phyloP scores from a whole-genome alignment of 53 echinoderm and acorn worm species.

The Holothuria leucospilota region DNA sequence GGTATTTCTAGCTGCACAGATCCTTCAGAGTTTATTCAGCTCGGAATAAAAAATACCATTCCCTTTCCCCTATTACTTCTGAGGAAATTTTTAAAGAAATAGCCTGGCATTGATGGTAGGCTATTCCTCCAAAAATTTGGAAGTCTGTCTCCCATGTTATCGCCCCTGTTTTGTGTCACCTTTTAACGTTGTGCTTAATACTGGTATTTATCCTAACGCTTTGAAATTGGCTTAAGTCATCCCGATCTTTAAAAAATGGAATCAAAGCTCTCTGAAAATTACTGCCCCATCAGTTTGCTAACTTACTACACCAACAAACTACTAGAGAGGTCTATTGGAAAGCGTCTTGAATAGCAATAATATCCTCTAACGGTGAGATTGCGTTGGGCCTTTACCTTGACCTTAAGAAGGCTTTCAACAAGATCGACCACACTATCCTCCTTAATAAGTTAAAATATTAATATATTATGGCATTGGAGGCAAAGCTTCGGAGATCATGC shows the following conservation, averaged over 20 bases:
- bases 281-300: not conserved
- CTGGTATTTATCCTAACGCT: not conserved
- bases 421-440: too few relatives aligned
- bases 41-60: not conserved
- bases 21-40: not conserved
- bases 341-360: too few relatives aligned
- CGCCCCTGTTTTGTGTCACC: not conserved
- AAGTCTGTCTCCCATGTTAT: not conserved
- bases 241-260: conserved; percentile 32
- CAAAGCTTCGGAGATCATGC: too few relatives aligned
- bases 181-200: not conserved
- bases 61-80: conserved; percentile 7
- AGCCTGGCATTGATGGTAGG: not conserved
- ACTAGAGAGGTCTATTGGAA: too few relatives aligned
- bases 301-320: too few relatives aligned
- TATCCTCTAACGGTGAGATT: too few relatives aligned
- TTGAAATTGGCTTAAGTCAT: conserved; percentile 20
- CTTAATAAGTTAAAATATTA: too few relatives aligned
- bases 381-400: too few relatives aligned
- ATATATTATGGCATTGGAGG: too few relatives aligned
- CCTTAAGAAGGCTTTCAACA: too few relatives aligned
- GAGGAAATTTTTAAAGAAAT: not conserved
- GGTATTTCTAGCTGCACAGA: not conserved
- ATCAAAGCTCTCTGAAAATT: not conserved
- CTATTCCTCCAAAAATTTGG: not conserved